phyloP scores from a whole-genome alignment of 1,140 invertebrate genomes.

The Episyrphus balteatus region DNA sequence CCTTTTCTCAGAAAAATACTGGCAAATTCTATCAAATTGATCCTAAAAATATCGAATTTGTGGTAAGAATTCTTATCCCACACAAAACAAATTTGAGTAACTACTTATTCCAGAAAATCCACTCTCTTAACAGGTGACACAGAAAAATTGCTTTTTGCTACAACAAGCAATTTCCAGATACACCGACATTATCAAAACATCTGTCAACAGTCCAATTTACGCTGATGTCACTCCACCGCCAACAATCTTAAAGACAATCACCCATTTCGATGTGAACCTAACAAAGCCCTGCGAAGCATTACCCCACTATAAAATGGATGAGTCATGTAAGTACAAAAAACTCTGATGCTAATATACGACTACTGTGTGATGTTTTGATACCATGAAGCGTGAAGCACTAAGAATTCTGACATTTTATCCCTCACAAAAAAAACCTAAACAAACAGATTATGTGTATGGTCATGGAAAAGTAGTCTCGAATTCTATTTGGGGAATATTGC shows the following conservation, averaged over 20 bases:
- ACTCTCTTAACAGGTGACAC: conserved; percentile 5
- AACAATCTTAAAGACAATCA: not conserved
- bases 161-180: conserved; percentile 31
- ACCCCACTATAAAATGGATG: conserved; percentile 56
- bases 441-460: conserved; percentile 15
- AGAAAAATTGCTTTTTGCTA: conserved; percentile 25
- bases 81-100: not conserved
- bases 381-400: too few relatives aligned
- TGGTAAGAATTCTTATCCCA: conserved; percentile 3
- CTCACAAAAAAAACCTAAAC: too few relatives aligned
- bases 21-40: conserved; percentile 4
- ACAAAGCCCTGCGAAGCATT: conserved; percentile 42
- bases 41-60: conserved; percentile 9
- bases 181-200: conserved; percentile 11
- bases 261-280: conserved; percentile 41
- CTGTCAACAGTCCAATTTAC: not conserved
- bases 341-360: too few relatives aligned
- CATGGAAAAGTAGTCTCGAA: conserved; percentile 16
- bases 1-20: conserved; percentile 3
- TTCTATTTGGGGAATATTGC: conserved; percentile 64
- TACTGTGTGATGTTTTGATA: too few relatives aligned
- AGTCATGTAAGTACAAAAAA: conserved; percentile 63
- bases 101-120: not conserved
- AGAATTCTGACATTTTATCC: too few relatives aligned
- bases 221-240: conserved; percentile 4